phyloP scores from a whole-genome alignment of 2,888 invertebrate species.

The Norana najaformis region DNA sequence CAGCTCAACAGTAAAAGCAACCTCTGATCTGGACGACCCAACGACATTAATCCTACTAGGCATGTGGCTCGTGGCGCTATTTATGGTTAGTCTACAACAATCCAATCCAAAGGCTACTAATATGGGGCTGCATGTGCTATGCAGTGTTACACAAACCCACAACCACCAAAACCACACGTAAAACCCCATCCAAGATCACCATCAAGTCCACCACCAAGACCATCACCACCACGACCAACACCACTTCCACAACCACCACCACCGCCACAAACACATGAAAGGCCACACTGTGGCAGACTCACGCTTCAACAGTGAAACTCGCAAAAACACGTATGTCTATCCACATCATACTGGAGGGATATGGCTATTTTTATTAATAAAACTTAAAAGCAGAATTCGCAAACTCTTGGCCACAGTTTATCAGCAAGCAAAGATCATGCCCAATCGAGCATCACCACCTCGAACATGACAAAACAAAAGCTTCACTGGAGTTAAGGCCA shows the following conservation, averaged over 20 bases:
- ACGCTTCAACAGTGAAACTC: background rate
- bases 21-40: background rate
- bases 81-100: background rate
- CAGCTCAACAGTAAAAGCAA: background rate
- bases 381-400: conserved; percentile 1
- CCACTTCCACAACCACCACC: background rate
- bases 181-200: background rate
- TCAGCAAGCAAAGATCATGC: background rate
- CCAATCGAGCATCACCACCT: background rate
- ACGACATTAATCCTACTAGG: background rate
- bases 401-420: background rate
- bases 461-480: background rate
- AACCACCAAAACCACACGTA: background rate
- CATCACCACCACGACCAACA: background rate
- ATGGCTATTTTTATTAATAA: background rate
- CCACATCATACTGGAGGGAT: background rate
- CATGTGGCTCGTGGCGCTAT: too few species aligned
- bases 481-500: background rate
- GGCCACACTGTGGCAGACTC: background rate
- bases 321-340: background rate
- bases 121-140: background rate
- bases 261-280: background rate
- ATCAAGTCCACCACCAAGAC: background rate
- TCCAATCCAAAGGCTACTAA: background rate
- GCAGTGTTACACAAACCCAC: background rate